Conservation (phyloP, 2,888 invertebrate species). For the Aquatica leii region DNA sequence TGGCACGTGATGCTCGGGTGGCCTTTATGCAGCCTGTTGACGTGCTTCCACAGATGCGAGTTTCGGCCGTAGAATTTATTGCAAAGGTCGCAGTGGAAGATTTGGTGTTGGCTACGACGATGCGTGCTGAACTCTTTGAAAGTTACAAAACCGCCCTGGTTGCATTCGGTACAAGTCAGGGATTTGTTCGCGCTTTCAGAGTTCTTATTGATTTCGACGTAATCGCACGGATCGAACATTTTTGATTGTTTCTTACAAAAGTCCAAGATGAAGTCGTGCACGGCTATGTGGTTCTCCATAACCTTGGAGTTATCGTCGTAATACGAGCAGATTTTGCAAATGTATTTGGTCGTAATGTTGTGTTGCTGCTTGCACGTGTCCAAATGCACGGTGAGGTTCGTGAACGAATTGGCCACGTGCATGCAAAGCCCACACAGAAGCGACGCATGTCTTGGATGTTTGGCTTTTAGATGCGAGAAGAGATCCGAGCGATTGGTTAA, state of each 20-base stretch:
- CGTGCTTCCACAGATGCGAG: slow-evolving; percentile 70
- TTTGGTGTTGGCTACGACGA: slow-evolving; percentile 62
- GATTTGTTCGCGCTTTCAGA: slow-evolving; percentile 39
- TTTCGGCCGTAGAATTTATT: slow-evolving; percentile 69
- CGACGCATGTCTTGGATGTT: slow-evolving; percentile 64
- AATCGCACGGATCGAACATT: slow-evolving; percentile 62
- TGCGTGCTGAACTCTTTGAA: slow-evolving; percentile 65
- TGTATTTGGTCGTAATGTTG: slow-evolving; percentile 57
- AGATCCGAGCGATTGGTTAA: slow-evolving; percentile 62
- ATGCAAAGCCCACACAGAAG: slow-evolving; percentile 67
- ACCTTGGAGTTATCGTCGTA: slow-evolving; percentile 65
- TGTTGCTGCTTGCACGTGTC: slow-evolving; percentile 61
- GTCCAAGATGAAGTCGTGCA: slow-evolving; percentile 63
- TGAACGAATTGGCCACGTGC: slow-evolving; percentile 62
- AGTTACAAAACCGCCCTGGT: slow-evolving; percentile 57
- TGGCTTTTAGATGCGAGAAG: slow-evolving; percentile 65
- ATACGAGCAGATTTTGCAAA: slow-evolving; percentile 64
- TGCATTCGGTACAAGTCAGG: slow-evolving; percentile 51
- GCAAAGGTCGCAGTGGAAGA: slow-evolving; percentile 69
- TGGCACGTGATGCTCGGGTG: slow-evolving; percentile 69
- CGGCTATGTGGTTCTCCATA: slow-evolving; percentile 63
- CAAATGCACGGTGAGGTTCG: slow-evolving; percentile 63
- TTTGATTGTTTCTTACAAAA: slow-evolving; percentile 54
- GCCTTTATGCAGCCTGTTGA: slow-evolving; percentile 66
- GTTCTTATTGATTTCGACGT: slow-evolving; percentile 59